Evolutionary conservation across 2,113 vertebrate species (phyloP), one percentile per base, ranked within the genome.

Genomic region (Tringa solitaria): DNA sequence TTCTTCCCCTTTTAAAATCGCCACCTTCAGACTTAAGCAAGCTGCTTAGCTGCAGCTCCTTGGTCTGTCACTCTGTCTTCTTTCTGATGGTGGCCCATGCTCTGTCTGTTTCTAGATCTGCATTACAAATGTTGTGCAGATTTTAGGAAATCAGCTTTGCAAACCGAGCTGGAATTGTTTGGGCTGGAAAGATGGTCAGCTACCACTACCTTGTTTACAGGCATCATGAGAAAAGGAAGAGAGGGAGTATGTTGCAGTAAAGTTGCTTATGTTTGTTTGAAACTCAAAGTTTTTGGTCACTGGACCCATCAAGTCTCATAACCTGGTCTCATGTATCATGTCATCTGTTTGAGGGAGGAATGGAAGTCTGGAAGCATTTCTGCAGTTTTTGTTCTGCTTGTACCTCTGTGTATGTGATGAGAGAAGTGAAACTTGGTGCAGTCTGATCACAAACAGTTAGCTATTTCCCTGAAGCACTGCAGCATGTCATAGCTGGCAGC

Each of bases 401-500:
- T 50, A 32, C 59, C n/a, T 82, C 28, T 56, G 51, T n/a, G 23
- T 35, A 4, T 56, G 27, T 39, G 56, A 16, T 28, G 50, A 50
- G 37, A 30, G 35, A 5, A 43, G 37, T 48, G 43, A 74, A 65
- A n/a, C n/a, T 51, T 0, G 0, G 81, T 39, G 51, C 67, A 41
- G 33, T 83, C 32, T 8, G 60, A 65, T 90, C 61, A 22, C 6
- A 26, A 85, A 30, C 6, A 2, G 60, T 43, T 89, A 54, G 79
- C 77, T 75, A 8, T 68, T 75, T 78, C 76, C 82, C 76, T 48
- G 76, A 60, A 59, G 93, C 90, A 73, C 68, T 92, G 96, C 85
- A 79, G 82, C 61, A 1, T 53, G 45, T 81, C 70, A n/a, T 1
- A 56, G 46, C 11, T 69, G 85, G 84, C 87, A 80, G 86, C 68